Base-by-base conservation (phyloP, 30 jellyfish, hydroid and myxozoan species). In the Chironex yamaguchii region DNA sequence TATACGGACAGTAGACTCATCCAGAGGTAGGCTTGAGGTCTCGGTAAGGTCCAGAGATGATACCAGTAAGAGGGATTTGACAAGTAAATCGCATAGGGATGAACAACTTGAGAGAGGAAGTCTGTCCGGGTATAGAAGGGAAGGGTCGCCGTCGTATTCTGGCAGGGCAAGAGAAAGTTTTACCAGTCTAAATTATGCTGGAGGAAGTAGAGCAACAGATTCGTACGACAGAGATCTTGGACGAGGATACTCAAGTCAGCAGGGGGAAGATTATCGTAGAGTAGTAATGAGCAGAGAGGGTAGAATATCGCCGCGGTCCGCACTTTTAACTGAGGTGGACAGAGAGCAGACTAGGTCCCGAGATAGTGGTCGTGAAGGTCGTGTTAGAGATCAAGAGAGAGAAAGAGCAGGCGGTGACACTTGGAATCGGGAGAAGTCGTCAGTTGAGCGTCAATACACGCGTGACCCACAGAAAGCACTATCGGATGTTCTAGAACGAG, bases 401-500 rank as follows among this genome's bases (percentile, higher is more conserved):
- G 32, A 25, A 14, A 71, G 94, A 73, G 65, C 96, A 67, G 98
- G 72, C 81, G 86, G 87, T 31, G 92, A 66, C 4, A 93, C 89
- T 26, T 64, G 69, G 23, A 70, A 71, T 17, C 89, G 92, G 6
- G 62, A 30, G 0, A 42, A 42, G 17, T 42, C 17, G 17, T 80
- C 93, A 87, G 35, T 49, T 29, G 98, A 76, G 13, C 63, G 62
- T 58, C 81, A 64, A 67, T 74, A 82, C 25, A 34, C 65, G 30
- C 66, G 91, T 31, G 77, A 85, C 54, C 98, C 99, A 4, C 99
- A 94, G 11, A 94, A 94, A 48, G 89, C 99, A 31, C 51, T 94
- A 75, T 70, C 92, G 20, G 99, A 94, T 76, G 90, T 94, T 49
- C 91, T 94, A 13, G 97, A 91, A 50, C 85, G 99, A 27, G 99